phyloP scores from a whole-genome alignment of 2,888 invertebrate species.

The Diadromus collaris region DNA sequence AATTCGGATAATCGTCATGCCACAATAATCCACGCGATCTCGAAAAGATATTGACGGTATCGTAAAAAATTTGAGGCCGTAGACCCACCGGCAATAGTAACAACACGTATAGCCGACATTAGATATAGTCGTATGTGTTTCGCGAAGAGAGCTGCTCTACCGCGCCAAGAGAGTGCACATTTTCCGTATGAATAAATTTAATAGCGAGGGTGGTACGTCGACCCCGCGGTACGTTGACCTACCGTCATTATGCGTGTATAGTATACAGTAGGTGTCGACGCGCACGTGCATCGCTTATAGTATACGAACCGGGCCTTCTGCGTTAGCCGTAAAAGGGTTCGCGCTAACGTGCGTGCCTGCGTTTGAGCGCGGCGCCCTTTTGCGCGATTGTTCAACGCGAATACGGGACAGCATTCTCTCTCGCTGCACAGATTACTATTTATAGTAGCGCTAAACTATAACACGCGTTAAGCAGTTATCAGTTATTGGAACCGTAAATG shows the following conservation, averaged over 20 bases:
- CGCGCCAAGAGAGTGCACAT: slow-evolving; percentile 39
- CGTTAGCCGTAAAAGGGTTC: slow-evolving; percentile 59
- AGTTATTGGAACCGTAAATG: too few species aligned
- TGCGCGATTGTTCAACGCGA: slow-evolving; percentile 39
- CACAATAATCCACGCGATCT: too few species aligned
- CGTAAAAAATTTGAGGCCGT: too few species aligned
- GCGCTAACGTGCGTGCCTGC: slow-evolving; percentile 34
- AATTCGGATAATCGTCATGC: too few species aligned
- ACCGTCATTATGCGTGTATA: slow-evolving; percentile 44
- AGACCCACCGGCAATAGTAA: neutral
- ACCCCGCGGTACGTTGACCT: slow-evolving; percentile 51
- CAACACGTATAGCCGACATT: neutral
- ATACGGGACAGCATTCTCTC: slow-evolving; percentile 8
- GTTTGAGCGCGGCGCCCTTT: slow-evolving; percentile 46
- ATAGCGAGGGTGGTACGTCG: slow-evolving; percentile 55
- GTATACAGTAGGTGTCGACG: slow-evolving; percentile 21
- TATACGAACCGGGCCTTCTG: slow-evolving; percentile 29
- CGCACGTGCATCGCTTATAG: slow-evolving; percentile 41
- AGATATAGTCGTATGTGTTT: slow-evolving; percentile 13
- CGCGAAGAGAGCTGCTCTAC: slow-evolving; percentile 24
- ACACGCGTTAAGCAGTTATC: neutral
- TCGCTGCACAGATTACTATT: slow-evolving; percentile 21
- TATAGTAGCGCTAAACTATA: slow-evolving; percentile 8
- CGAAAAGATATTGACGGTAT: too few species aligned
- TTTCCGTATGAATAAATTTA: slow-evolving; percentile 63